Evolutionary conservation across 2,113 vertebrate genomes (phyloP).

Genomic region (Antigone vipio): DNA sequence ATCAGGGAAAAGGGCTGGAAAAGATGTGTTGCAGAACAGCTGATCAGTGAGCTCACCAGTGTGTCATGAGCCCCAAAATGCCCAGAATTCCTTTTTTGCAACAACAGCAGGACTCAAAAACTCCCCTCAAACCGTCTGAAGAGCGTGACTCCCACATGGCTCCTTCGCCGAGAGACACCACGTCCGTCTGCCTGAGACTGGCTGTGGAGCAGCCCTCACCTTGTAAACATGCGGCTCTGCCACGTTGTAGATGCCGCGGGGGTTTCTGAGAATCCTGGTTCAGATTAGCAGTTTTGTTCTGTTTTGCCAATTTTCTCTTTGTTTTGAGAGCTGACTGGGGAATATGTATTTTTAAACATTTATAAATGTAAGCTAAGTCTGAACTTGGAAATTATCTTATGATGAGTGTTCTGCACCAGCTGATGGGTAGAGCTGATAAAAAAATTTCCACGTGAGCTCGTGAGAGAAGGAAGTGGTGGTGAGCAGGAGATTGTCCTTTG

Average conservation of each 20-base stretch:
- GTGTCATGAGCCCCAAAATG: rapidly evolving
- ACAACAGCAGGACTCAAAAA: rapidly evolving
- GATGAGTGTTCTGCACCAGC: background rate
- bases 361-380: background rate
- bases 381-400: rapidly evolving
- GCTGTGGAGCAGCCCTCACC: background rate
- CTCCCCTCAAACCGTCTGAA: rapidly evolving
- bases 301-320: background rate
- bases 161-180: rapidly evolving
- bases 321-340: background rate
- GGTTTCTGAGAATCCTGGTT: background rate
- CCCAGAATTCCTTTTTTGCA: background rate
- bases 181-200: rapidly evolving
- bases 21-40: rapidly evolving
- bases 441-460: rapidly evolving
- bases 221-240: rapidly evolving
- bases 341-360: background rate
- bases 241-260: rapidly evolving
- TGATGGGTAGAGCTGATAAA: background rate
- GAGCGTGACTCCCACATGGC: rapidly evolving
- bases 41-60: rapidly evolving
- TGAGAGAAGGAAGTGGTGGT: background rate
- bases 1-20: rapidly evolving
- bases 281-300: background rate
- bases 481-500: rapidly evolving